Conservation (phyloP, 2,888 invertebrate species). For the Brassicogethes aeneus region DNA sequence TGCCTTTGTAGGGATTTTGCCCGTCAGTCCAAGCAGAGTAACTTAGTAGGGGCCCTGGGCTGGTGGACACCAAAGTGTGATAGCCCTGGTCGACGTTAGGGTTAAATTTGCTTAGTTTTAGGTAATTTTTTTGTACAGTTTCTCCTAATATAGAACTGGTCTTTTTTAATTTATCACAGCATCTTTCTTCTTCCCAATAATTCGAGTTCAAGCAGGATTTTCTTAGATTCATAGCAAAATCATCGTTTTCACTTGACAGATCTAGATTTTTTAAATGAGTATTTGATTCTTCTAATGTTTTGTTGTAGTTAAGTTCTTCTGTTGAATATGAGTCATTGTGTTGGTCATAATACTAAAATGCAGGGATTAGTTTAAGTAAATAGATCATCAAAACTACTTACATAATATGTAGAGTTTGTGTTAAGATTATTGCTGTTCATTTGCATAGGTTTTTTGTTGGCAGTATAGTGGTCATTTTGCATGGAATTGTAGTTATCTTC, state of each 20-base stretch:
- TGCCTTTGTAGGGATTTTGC: slow-evolving; percentile 30
- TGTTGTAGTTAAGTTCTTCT: slow-evolving; percentile 20
- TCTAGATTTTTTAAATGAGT: neutral
- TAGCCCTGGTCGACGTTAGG: slow-evolving; percentile 74
- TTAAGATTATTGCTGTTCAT: neutral
- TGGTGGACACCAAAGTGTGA: slow-evolving; percentile 62
- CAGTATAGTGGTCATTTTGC: neutral
- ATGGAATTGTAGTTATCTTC: neutral
- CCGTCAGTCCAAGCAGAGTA: slow-evolving; percentile 38
- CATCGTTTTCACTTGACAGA: slow-evolving; percentile 6
- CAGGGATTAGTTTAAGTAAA: too few relatives aligned
- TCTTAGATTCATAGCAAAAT: slow-evolving; percentile 8
- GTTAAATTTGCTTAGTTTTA: slow-evolving; percentile 45
- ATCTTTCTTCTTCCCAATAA: slow-evolving; percentile 37
- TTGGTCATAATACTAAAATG: slow-evolving; percentile 27
- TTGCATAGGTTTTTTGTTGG: neutral
- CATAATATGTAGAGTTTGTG: slow-evolving; percentile 23
- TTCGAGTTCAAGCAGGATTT: slow-evolving; percentile 30
- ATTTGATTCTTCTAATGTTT: slow-evolving; percentile 12
- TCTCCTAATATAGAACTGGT: slow-evolving; percentile 9
- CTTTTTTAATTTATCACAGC: slow-evolving; percentile 22
- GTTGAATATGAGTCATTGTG: slow-evolving; percentile 20
- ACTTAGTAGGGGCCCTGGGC: slow-evolving; percentile 36
- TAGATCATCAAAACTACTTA: slow-evolving; percentile 8
- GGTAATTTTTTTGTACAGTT: slow-evolving; percentile 31